Evolutionary conservation across 2,797 vertebrate genomes (phyloP).

Genomic region (Enteromius radiatus): DNA sequence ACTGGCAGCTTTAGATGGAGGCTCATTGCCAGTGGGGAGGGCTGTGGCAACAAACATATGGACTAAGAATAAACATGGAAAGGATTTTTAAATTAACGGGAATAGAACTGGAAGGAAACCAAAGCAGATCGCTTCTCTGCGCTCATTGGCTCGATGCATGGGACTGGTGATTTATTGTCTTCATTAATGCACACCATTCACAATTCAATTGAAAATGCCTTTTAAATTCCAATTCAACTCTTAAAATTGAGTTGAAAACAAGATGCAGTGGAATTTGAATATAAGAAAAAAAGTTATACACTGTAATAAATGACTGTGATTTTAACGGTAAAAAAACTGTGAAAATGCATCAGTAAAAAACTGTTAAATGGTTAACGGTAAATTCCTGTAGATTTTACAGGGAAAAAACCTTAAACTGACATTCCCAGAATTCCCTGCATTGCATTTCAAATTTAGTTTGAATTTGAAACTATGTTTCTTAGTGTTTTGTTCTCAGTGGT

Average conservation of each 20-base stretch:
- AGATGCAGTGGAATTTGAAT: neutral
- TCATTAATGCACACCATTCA: neutral
- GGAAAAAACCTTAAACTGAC: no score
- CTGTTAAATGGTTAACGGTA: no score
- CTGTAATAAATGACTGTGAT: no score
- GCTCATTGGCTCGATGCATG: neutral
- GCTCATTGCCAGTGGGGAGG: neutral
- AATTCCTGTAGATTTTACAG: no score
- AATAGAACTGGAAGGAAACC: slow-evolving; percentile 22
- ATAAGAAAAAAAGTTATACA: no score
- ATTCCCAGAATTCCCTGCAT: no score
- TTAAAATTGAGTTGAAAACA: neutral
- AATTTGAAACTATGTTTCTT: no score
- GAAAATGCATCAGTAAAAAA: no score
- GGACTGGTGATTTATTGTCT: neutral
- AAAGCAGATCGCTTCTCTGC: neutral
- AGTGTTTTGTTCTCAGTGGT: no score
- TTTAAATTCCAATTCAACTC: neutral
- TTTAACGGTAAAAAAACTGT: no score
- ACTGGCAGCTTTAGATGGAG: slow-evolving; percentile 21
- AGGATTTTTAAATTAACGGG: neutral
- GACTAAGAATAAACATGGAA: slow-evolving; percentile 25
- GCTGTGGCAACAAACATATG: slow-evolving; percentile 26
- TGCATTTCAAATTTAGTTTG: no score
- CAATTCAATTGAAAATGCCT: neutral